phyloP scores from a whole-genome alignment of 2,113 vertebrate species.

The Psettodes erumei region DNA sequence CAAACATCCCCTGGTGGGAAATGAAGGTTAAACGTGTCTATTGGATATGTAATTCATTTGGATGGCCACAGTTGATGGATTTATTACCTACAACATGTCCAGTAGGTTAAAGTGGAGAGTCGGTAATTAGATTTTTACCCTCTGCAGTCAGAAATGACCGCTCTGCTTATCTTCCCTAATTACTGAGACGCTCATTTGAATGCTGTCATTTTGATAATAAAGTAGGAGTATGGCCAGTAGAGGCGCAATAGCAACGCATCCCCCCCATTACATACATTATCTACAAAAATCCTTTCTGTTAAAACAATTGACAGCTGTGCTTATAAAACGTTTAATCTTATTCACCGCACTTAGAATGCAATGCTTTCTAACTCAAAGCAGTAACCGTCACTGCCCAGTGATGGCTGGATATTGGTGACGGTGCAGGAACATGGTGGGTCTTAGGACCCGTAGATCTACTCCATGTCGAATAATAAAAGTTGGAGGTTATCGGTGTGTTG shows the following conservation, averaged over 20 bases:
- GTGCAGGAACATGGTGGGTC: constrained; percentile 55
- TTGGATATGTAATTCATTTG: background rate
- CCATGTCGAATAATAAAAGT: constrained; percentile 71
- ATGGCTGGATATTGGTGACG: background rate
- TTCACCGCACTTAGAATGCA: accelerated
- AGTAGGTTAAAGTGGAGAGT: background rate
- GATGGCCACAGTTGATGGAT: background rate
- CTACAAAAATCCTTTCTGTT: background rate
- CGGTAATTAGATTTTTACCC: constrained; percentile 21
- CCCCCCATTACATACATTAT: background rate
- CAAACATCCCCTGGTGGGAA: background rate
- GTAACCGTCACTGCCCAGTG: background rate
- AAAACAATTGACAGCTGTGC: too few relatives aligned
- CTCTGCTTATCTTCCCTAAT: constrained; percentile 34
- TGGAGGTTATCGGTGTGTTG: constrained; percentile 40
- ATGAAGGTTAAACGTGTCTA: background rate
- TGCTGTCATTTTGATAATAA: background rate
- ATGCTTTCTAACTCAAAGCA: accelerated
- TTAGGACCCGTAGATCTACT: constrained; percentile 71
- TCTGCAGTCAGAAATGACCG: background rate
- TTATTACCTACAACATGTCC: background rate
- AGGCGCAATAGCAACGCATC: constrained; percentile 40
- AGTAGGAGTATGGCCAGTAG: constrained; percentile 21
- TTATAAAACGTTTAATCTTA: background rate
- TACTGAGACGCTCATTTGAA: background rate